Base-by-base conservation (phyloP, 2,797 vertebrate genomes). In the Fratercula arctica region DNA sequence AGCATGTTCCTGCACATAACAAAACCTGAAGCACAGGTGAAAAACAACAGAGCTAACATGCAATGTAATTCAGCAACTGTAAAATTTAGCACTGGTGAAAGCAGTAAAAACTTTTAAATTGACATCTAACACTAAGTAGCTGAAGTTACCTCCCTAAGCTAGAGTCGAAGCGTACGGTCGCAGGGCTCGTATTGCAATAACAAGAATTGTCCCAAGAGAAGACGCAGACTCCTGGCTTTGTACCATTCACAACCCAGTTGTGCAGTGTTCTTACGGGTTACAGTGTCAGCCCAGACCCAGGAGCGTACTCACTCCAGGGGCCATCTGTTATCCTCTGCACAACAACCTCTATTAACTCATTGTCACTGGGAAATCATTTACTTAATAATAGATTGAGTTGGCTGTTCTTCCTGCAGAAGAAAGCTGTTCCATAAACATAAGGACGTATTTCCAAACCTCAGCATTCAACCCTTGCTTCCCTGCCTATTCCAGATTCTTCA, bases 281-380 rank as follows among this genome's bases (percentile, higher is more conserved):
- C 39, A 37, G 86, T 1, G 0, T 85, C 91, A 95, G 70, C 90
- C 3, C 6, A 91, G 74, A 48, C 75, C 73, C 10, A 2, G 78
- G 77, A 67, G 93, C 43, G 72, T 21, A 10, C 11, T 21, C 53
- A n/a, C 93, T 89, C 96, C 94, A 80, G 91, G 48, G 91, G 15
- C 78, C 87, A 88, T 63, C 94, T 93, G 93, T 69, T 86, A 78
- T 53, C 73, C 85, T 68, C 73, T 84, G 69, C 66, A 82, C 89
- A 93, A 91, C 90, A 77, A 57, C 90, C 90, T 67, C 67, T 48
- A 10, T 89, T 75, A 86, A 86, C 94, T 92, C 91, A 41, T 35
- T 83, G 76, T 85, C 78, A 67, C 67, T 75, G 61, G 46, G 51
- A 96, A 85, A 91, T 78, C 5, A 4, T 87, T 93, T 78, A 54